These are phyloP conservation scores for Chlorospingus flavigularis DNA, from an alignment of 2,797 vertebrate species.

Conservation along the genomic window DNA sequence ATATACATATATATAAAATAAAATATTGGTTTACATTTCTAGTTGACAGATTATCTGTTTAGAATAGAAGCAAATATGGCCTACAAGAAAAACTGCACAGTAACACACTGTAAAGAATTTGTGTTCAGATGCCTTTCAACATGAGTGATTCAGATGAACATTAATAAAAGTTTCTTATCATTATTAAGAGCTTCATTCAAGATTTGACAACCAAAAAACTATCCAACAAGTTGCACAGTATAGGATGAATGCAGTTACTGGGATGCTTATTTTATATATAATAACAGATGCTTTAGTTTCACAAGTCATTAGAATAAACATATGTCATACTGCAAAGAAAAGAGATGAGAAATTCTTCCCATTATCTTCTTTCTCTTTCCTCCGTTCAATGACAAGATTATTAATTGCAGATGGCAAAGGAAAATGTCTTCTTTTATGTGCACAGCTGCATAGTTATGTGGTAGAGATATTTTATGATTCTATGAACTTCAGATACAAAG, in stretches of 20 bases:
- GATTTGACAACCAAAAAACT: constrained; percentile 9
- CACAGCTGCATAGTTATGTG: neutral
- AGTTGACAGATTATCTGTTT: neutral
- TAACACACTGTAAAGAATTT: neutral
- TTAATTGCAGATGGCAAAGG: constrained; percentile 21
- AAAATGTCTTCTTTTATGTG: neutral
- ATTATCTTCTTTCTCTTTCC: neutral
- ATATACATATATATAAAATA: neutral
- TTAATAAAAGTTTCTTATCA: neutral
- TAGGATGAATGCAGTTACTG: neutral
- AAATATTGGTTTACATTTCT: neutral
- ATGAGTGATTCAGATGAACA: neutral
- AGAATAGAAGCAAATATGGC: neutral
- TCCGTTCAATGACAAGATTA: neutral
- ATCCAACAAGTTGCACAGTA: neutral
- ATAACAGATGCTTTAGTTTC: neutral
- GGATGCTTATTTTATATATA: neutral
- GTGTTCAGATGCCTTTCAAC: neutral
- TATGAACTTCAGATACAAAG: neutral
- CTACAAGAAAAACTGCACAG: neutral
- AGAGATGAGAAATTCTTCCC: neutral
- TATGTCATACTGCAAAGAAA: neutral
- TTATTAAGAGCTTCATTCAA: neutral
- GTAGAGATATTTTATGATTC: neutral
- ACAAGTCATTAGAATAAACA: constrained; percentile 4